These are phyloP conservation scores for Charaxes varanes DNA, from an alignment of 1,140 invertebrate genomes.

Conservation along the genomic window DNA sequence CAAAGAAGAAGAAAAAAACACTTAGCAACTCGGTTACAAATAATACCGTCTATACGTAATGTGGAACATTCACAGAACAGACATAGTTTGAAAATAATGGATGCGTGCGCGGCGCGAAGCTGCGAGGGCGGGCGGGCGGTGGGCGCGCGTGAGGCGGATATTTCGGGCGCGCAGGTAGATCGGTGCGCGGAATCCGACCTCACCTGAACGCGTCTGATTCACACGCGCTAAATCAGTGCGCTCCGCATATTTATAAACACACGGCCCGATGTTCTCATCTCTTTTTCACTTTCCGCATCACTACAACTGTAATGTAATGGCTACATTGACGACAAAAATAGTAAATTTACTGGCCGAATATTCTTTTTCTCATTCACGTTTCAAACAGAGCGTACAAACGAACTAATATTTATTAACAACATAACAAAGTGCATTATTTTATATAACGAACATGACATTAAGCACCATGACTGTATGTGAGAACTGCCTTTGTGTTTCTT, in stretches of 20 bases:
- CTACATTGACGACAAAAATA: too few species aligned
- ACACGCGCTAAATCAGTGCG: constrained; percentile 60
- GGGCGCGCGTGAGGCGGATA: constrained; percentile 48
- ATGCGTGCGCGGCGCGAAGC: constrained; percentile 27
- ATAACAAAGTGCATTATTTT: too few species aligned
- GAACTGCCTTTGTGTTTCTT: too few species aligned
- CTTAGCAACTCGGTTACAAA: too few species aligned
- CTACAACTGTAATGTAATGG: not conserved
- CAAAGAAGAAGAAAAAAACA: too few species aligned
- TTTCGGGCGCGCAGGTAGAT: constrained; percentile 68
- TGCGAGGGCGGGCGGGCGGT: constrained; percentile 33
- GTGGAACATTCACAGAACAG: not conserved
- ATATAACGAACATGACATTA: too few species aligned
- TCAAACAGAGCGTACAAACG: too few species aligned
- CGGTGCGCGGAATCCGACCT: constrained; percentile 64
- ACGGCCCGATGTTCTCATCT: constrained; percentile 25
- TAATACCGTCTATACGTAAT: too few species aligned
- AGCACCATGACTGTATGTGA: too few species aligned
- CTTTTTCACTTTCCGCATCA: not conserved
- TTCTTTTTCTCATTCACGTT: too few species aligned
- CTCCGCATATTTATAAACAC: constrained; percentile 55
- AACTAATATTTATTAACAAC: too few species aligned
- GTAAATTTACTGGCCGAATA: too few species aligned
- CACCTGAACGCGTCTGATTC: constrained; percentile 68
- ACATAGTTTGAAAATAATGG: constrained; percentile 43